Conservation (phyloP, 1,140 invertebrate species). For the Sycophila sp. region DNA sequence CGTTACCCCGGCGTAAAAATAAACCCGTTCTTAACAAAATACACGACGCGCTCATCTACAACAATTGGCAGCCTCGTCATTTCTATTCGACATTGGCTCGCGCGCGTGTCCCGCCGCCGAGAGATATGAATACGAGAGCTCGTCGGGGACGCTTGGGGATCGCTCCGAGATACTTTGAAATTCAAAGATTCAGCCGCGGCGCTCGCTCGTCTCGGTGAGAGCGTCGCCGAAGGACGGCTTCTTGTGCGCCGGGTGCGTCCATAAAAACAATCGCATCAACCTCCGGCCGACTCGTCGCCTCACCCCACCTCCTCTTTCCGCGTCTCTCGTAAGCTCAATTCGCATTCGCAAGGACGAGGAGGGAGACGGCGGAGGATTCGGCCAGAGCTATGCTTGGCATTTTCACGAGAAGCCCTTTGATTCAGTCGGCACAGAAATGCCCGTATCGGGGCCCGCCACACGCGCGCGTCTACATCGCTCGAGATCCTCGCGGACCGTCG, state of each 20-base stretch:
- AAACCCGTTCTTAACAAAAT: neutral
- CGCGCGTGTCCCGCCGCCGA: neutral
- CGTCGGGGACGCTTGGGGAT: no score
- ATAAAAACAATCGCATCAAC: slow-evolving; percentile 65
- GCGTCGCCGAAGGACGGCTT: slow-evolving; percentile 59
- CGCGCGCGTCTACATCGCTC: slow-evolving; percentile 51
- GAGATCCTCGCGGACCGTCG: no score
- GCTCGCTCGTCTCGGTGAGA: slow-evolving; percentile 11
- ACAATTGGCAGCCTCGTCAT: slow-evolving; percentile 8
- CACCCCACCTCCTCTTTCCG: slow-evolving; percentile 19
- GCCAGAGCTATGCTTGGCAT: slow-evolving; percentile 59
- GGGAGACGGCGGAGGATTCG: slow-evolving; percentile 47
- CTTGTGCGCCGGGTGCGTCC: slow-evolving; percentile 59
- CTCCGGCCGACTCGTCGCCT: slow-evolving; percentile 39
- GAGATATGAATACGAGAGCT: slow-evolving; percentile 24
- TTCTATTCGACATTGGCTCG: slow-evolving; percentile 8
- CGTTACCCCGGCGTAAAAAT: neutral
- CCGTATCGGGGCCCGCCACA: slow-evolving; percentile 53
- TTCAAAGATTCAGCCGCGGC: slow-evolving; percentile 33
- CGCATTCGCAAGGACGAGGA: neutral
- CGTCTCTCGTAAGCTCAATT: slow-evolving; percentile 11
- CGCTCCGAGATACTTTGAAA: slow-evolving; percentile 31
- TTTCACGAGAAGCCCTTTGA: slow-evolving; percentile 61
- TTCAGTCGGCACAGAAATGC: slow-evolving; percentile 59
- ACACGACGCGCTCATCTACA: neutral